phyloP scores from a whole-genome alignment of 2,113 vertebrate genomes.

The Microcebus murinus region DNA sequence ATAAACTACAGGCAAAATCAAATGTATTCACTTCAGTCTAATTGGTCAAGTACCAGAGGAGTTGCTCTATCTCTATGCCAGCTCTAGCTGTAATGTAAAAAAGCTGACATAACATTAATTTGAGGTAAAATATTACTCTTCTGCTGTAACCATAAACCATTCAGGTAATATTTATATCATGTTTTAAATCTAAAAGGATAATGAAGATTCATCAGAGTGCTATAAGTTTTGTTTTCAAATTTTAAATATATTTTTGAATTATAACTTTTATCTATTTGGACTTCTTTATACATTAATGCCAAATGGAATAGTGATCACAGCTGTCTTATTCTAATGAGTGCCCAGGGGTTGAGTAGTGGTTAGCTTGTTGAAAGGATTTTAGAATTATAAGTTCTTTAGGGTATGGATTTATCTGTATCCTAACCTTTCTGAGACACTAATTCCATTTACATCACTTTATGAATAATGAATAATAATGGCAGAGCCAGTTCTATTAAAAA shows the following conservation, averaged over 20 bases:
- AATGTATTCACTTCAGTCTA: background rate
- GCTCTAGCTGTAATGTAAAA: background rate
- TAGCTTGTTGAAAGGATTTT: constrained; percentile 35
- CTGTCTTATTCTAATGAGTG: constrained; percentile 30
- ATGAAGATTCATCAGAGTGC: background rate
- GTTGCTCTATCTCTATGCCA: background rate
- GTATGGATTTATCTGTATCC: constrained; percentile 65
- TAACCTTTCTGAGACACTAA: constrained; percentile 72
- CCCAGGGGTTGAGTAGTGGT: background rate
- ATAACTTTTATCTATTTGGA: constrained; percentile 16
- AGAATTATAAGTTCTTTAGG: constrained; percentile 53
- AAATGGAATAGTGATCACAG: background rate
- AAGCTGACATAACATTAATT: background rate
- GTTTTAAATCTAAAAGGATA: background rate
- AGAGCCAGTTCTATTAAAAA: constrained; percentile 68
- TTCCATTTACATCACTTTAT: constrained; percentile 63
- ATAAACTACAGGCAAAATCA: background rate
- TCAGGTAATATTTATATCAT: background rate
- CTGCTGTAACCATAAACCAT: background rate
- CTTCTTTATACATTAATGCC: background rate
- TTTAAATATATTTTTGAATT: background rate
- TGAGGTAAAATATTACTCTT: background rate
- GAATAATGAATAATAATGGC: constrained; percentile 76
- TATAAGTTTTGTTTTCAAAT: constrained; percentile 41
- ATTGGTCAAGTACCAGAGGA: background rate